These are phyloP conservation scores for Phrynocephalus forsythii DNA, from an alignment of 2,797 vertebrate genomes.

Conservation along the genomic window DNA sequence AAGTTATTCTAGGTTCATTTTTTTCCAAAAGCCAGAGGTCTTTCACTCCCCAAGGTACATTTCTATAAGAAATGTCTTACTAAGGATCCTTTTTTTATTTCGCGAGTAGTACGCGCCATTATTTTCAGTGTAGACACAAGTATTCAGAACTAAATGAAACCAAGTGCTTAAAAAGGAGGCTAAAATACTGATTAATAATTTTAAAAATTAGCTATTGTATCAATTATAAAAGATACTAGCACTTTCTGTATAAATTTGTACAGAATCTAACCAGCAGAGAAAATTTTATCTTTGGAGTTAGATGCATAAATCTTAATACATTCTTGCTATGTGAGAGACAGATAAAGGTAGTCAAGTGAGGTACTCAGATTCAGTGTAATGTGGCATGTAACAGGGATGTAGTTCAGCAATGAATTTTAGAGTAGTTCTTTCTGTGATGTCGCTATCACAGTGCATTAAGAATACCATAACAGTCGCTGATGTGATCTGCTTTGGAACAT, in stretches of 20 bases:
- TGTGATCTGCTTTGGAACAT: slow-evolving; percentile 63
- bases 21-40: neutral
- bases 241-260: neutral
- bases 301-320: slow-evolving; percentile 55
- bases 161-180: neutral
- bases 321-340: slow-evolving; percentile 37
- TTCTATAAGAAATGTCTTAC: neutral
- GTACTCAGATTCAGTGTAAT: slow-evolving; percentile 16
- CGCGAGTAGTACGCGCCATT: neutral
- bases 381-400: slow-evolving; percentile 52
- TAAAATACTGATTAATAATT: neutral
- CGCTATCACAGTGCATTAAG: slow-evolving; percentile 54
- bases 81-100: neutral
- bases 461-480: slow-evolving; percentile 60
- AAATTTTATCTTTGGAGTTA: neutral
- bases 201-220: neutral
- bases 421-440: slow-evolving; percentile 16
- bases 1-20: neutral
- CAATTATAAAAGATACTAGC: slow-evolving; percentile 20
- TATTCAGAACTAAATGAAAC: neutral
- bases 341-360: slow-evolving; percentile 33
- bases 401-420: neutral
- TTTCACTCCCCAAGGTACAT: neutral
- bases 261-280: neutral
- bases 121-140: neutral